Percentiles rank a stretch among this genome's conserved stretches.
These are phyloP conservation scores for Leuciscus waleckii DNA, from an alignment of 2,797 vertebrate genomes.

Conservation along the genomic window DNA sequence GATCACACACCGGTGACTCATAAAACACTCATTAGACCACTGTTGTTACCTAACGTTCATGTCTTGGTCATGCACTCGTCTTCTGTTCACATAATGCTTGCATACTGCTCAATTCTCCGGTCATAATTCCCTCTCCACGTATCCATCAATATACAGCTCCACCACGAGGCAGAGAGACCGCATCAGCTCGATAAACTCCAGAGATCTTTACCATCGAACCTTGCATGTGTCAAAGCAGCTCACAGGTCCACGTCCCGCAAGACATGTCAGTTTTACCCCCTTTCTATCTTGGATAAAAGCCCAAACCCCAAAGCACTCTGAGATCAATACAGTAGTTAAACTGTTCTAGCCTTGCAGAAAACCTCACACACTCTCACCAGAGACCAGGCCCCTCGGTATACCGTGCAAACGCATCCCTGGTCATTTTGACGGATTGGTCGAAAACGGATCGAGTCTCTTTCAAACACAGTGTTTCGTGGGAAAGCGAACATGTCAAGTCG, in stretches of 20 bases:
- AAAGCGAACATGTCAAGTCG: neutral
- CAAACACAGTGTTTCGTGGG: slow-evolving; percentile 30
- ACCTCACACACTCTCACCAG: slow-evolving; percentile 26
- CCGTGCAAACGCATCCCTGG: slow-evolving; percentile 68
- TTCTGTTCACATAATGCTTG: neutral
- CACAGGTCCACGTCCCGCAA: slow-evolving; percentile 61
- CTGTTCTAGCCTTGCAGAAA: slow-evolving; percentile 67
- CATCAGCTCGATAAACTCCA: slow-evolving; percentile 72
- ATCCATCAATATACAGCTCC: slow-evolving; percentile 65
- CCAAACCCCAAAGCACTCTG: slow-evolving; percentile 72
- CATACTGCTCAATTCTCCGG: slow-evolving; percentile 56
- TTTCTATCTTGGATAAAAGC: slow-evolving; percentile 68
- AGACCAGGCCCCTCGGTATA: slow-evolving; percentile 65
- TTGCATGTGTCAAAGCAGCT: slow-evolving; percentile 62
- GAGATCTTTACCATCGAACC: slow-evolving; percentile 77
- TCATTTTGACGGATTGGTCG: slow-evolving; percentile 74
- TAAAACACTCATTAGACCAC: neutral
- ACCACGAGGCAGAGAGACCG: slow-evolving; percentile 51
- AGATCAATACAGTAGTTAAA: slow-evolving; percentile 81
- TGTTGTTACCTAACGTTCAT: neutral
- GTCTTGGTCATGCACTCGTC: neutral
- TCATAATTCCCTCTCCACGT: slow-evolving; percentile 71
- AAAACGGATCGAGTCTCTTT: slow-evolving; percentile 63
- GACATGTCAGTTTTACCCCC: slow-evolving; percentile 67
- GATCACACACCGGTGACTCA: neutral